Conservation (phyloP, 2,113 vertebrate species). For the Eolophus roseicapilla region DNA sequence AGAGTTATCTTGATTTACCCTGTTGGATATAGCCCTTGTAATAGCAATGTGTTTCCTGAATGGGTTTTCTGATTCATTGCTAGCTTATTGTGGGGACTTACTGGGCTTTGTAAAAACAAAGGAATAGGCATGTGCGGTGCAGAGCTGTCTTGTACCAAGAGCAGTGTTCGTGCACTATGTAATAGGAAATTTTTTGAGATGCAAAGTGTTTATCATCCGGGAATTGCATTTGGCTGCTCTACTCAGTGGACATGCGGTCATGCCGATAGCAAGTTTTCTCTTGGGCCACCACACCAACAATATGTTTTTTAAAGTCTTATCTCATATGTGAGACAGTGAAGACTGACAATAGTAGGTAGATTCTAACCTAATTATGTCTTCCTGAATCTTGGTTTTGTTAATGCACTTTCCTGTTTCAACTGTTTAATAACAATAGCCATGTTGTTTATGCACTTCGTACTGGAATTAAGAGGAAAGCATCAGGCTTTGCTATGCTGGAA, state of each 20-base stretch:
- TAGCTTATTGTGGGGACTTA: not conserved
- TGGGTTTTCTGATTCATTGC: not conserved
- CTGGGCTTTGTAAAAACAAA: not conserved
- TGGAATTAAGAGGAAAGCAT: not conserved
- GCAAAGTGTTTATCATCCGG: not conserved
- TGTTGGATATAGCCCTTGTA: not conserved
- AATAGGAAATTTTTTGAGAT: not conserved
- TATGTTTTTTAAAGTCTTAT: not conserved
- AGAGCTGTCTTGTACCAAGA: not conserved
- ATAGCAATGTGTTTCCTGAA: not conserved
- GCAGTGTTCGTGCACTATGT: not conserved
- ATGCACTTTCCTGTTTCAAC: not conserved
- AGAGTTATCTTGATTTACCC: not conserved
- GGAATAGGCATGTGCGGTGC: not conserved
- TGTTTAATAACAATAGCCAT: not conserved
- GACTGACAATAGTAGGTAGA: not conserved
- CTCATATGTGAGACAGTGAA: not conserved
- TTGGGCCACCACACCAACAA: not conserved
- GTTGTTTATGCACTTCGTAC: not conserved
- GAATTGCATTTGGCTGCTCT: not conserved
- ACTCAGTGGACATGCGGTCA: not conserved
- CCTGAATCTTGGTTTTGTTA: not conserved
- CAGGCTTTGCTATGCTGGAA: not conserved
- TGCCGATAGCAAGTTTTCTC: not conserved
- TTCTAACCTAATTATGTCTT: slow-evolving; percentile 3